Evolutionary conservation across 1,140 invertebrate species (phyloP).

Genomic region (Musca domestica): DNA sequence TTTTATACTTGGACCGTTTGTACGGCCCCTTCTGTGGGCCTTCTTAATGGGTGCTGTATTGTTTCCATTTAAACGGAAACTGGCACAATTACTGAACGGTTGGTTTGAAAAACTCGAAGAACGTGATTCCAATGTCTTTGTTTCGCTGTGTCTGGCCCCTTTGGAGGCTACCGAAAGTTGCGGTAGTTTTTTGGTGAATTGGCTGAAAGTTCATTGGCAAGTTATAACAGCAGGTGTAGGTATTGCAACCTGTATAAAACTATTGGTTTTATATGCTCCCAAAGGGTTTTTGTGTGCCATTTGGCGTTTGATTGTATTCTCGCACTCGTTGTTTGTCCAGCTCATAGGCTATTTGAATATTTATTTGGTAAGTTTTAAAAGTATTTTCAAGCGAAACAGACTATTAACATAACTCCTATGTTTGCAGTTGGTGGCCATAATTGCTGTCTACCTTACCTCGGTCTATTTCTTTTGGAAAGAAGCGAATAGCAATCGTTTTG

Average conservation of each 20-base stretch:
- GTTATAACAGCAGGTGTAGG: conserved; percentile 53
- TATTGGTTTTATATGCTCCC: conserved; percentile 59
- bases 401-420: too few species aligned
- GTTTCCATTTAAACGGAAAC: conserved; percentile 76
- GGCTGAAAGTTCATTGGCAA: conserved; percentile 59
- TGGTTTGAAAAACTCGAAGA: conserved; percentile 66
- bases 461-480: conserved; percentile 61
- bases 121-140: conserved; percentile 59
- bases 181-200: conserved; percentile 66
- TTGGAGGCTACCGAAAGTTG: conserved; percentile 65
- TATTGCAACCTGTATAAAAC: conserved; percentile 39
- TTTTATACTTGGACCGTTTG: conserved; percentile 77
- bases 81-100: conserved; percentile 63
- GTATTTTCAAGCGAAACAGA: too few species aligned
- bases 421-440: conserved; percentile 55
- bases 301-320: conserved; percentile 54
- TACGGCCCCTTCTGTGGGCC: conserved; percentile 91
- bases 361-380: conserved; percentile 54
- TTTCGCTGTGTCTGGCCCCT: conserved; percentile 70
- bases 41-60: conserved; percentile 84
- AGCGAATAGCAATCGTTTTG: conserved; percentile 57
- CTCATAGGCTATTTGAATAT: conserved; percentile 56
- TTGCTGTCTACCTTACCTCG: conserved; percentile 56
- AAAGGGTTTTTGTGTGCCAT: conserved; percentile 56
- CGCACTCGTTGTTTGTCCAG: conserved; percentile 50